These are phyloP conservation scores for Barypeithes pellucidus DNA, from an alignment of 2,888 invertebrate species.

Conservation along the genomic window DNA sequence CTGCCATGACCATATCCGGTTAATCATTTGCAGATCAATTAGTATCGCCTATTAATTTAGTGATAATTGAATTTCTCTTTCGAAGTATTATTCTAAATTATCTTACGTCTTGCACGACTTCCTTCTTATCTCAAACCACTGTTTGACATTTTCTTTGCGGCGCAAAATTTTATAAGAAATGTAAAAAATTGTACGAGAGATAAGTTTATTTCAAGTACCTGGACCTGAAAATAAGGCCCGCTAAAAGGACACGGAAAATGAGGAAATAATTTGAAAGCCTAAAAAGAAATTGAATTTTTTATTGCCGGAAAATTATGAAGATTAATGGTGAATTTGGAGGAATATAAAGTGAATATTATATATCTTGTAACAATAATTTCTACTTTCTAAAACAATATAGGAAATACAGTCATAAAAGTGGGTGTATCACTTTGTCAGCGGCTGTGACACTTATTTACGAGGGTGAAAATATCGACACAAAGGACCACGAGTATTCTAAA, in stretches of 20 bases:
- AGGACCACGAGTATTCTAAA: too few species aligned
- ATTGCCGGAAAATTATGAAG: slow-evolving; percentile 20
- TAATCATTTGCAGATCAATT: too few species aligned
- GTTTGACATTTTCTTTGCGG: slow-evolving; percentile 1
- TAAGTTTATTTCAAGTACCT: slow-evolving; percentile 21
- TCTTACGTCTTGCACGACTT: neutral
- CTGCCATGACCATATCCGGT: too few species aligned
- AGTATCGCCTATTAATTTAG: too few species aligned
- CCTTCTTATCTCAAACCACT: neutral
- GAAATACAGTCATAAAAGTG: too few species aligned
- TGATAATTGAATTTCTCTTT: too few species aligned
- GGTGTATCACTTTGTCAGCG: too few species aligned
- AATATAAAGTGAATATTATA: slow-evolving; percentile 20
- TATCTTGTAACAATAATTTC: slow-evolving; percentile 13
- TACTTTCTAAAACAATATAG: neutral
- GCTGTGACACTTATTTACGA: too few species aligned
- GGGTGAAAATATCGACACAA: too few species aligned
- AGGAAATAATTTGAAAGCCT: slow-evolving; percentile 24
- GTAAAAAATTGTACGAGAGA: slow-evolving; percentile 14
- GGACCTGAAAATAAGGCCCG: slow-evolving; percentile 14
- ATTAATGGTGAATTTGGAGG: slow-evolving; percentile 19
- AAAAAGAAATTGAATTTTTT: slow-evolving; percentile 32
- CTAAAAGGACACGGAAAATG: slow-evolving; percentile 24
- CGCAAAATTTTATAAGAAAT: neutral
- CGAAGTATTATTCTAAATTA: too few species aligned